Base-by-base conservation (phyloP, 2,888 invertebrate species). In the Cephus pulcher region DNA sequence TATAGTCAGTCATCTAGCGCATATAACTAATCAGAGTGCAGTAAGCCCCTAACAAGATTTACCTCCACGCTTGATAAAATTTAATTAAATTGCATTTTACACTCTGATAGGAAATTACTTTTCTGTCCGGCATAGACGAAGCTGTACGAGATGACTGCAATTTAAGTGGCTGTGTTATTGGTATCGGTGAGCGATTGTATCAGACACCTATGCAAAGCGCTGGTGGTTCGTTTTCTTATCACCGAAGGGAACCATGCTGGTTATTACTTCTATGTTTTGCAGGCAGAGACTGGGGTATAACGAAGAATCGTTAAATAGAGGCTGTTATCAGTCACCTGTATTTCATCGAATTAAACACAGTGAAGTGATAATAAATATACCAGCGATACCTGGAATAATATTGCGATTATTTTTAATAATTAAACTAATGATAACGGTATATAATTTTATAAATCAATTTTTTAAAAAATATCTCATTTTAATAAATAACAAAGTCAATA, bases 21-120 rank as follows among this genome's bases (percentile, higher is more conserved):
- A 56, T 56, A 56, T 56, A 56, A 23, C 56, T 56, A 56, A 56
- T 56, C 56, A 56, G 23, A 56, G 33, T 34, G 71, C 71, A 34
- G 34, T 23, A 71, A 32, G 34, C 73, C 76, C 75, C 78, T 81
- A 83, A 85, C 82, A 80, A 84, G 82, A 80, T 83, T 84, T 82
- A 80, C 80, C 81, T 81, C 78, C 82, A 76, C 75, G 81, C 81
- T 80, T 75, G 81, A 80, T 81, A 82, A 80, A 84, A 84, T 87
- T 88, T 85, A 85, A 88, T 87, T 86, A 86, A 89, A 88, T 84
- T 83, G 84, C 81, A 76, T 81, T 80, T 84, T 81, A 80, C 74
- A 80, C 80, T 33, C 81, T 78, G 85, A 86, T 85, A 85, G 84
- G 83, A 84, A 85, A 88, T 88, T 82, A 83, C 85, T 86, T 88